Conservation (phyloP, 1,140 invertebrate genomes). For the Mylabris phalerata region DNA sequence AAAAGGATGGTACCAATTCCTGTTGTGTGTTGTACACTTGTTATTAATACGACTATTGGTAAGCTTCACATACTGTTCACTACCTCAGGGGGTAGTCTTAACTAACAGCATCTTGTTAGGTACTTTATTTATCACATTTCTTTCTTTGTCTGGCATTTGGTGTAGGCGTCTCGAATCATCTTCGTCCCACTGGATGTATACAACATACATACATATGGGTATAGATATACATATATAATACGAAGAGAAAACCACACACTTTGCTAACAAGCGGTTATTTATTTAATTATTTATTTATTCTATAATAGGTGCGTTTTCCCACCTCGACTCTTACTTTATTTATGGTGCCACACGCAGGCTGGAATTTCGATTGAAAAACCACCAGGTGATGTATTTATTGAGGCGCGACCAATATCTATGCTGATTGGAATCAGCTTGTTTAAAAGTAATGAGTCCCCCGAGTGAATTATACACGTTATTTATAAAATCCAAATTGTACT, state of each 20-base stretch:
- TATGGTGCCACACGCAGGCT: slow-evolving; percentile 42
- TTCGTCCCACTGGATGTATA: slow-evolving; percentile 2
- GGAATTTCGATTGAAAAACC: slow-evolving; percentile 38
- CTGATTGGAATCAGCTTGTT: slow-evolving; percentile 36
- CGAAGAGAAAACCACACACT: slow-evolving; percentile 36
- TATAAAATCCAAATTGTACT: too few relatives aligned
- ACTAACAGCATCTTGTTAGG: slow-evolving; percentile 42
- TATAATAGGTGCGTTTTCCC: slow-evolving; percentile 43
- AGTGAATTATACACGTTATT: slow-evolving; percentile 7
- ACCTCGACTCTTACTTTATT: slow-evolving; percentile 39
- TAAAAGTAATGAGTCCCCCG: slow-evolving; percentile 15
- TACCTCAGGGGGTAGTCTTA: slow-evolving; percentile 40
- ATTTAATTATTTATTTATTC: slow-evolving; percentile 45
- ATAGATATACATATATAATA: background rate
- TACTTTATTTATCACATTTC: slow-evolving; percentile 39
- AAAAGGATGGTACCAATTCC: too few relatives aligned
- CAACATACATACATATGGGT: background rate
- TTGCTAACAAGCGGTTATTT: slow-evolving; percentile 44
- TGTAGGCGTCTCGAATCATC: slow-evolving; percentile 1
- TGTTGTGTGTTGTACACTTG: too few relatives aligned
- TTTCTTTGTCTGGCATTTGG: slow-evolving; percentile 18
- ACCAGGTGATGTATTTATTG: slow-evolving; percentile 38
- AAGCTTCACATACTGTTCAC: slow-evolving; percentile 32
- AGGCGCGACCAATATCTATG: slow-evolving; percentile 35
- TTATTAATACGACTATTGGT: background rate